Conservation (phyloP, 1,140 invertebrate species). For the Oncopeltus fasciatus region DNA sequence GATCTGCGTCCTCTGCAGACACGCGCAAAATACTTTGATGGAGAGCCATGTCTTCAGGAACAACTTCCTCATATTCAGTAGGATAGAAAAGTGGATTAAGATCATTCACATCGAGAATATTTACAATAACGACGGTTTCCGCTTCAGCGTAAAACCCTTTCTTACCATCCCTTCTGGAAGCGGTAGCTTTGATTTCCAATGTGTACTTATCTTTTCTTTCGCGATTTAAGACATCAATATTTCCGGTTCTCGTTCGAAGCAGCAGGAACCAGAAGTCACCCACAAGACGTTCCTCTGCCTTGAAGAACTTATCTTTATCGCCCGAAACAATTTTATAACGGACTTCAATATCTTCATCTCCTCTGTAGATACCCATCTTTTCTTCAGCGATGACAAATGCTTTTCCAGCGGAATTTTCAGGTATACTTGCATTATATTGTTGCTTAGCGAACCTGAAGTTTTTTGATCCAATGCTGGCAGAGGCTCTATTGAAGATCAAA, state of each 20-base stretch:
- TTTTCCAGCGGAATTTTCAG: conserved; percentile 80
- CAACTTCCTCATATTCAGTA: conserved; percentile 65
- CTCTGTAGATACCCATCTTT: conserved; percentile 50
- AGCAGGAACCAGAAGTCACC: conserved; percentile 88
- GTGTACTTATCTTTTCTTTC: conserved; percentile 74
- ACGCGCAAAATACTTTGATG: conserved; percentile 63
- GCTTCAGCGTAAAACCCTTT: conserved; percentile 42
- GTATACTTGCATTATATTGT: conserved; percentile 78
- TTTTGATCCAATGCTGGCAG: not conserved
- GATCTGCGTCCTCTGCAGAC: conserved; percentile 82
- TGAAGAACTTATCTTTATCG: conserved; percentile 81
- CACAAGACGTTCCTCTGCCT: conserved; percentile 69
- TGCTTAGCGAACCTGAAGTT: conserved; percentile 51
- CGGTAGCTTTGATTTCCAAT: conserved; percentile 63
- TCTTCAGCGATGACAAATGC: conserved; percentile 52
- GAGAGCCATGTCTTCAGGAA: conserved; percentile 77
- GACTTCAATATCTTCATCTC: conserved; percentile 44
- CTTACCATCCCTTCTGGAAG: conserved; percentile 40
- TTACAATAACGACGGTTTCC: conserved; percentile 60
- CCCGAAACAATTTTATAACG: conserved; percentile 70
- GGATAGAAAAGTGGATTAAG: conserved; percentile 82
- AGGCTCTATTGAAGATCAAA: not conserved
- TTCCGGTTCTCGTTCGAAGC: conserved; percentile 70
- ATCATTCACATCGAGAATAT: conserved; percentile 78
- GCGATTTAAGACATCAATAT: conserved; percentile 72